Evolutionary conservation across 2,113 vertebrate species (phyloP).

Genomic region (Prochilodus magdalenae): DNA sequence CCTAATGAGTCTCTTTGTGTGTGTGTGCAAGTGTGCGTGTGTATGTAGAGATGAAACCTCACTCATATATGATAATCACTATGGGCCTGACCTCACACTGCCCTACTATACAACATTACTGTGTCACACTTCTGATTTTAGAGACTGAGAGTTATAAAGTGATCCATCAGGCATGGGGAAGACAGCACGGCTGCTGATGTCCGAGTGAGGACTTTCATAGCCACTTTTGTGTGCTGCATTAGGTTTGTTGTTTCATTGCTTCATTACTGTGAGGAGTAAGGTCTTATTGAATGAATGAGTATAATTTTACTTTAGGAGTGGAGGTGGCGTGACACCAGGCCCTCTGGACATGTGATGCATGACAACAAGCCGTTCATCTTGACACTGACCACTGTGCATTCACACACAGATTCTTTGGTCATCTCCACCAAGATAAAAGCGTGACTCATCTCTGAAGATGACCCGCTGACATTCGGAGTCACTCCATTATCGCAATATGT

Average conservation of each 20-base stretch:
- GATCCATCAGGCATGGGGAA: constrained; percentile 20
- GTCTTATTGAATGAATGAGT: no score
- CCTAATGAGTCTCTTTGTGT: constrained; percentile 33
- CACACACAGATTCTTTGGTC: no score
- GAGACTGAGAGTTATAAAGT: background rate
- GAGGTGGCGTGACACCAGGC: no score
- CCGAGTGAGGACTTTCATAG: background rate
- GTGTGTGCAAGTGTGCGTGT: constrained; percentile 12
- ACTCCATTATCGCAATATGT: no score
- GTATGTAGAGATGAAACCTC: constrained; percentile 11
- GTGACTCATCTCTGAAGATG: no score
- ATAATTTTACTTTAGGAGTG: no score
- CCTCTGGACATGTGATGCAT: no score
- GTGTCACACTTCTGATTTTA: constrained; percentile 29
- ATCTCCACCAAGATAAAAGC: no score
- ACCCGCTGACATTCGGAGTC: no score
- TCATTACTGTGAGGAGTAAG: no score
- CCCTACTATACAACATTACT: background rate
- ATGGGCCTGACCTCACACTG: constrained; percentile 4
- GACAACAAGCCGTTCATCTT: no score
- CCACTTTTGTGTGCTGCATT: background rate
- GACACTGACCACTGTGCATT: no score
- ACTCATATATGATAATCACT: constrained; percentile 39
- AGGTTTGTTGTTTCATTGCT: background rate
- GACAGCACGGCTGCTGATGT: background rate